phyloP scores from a whole-genome alignment of 2,888 invertebrate species.

The Apoda limacodes region DNA sequence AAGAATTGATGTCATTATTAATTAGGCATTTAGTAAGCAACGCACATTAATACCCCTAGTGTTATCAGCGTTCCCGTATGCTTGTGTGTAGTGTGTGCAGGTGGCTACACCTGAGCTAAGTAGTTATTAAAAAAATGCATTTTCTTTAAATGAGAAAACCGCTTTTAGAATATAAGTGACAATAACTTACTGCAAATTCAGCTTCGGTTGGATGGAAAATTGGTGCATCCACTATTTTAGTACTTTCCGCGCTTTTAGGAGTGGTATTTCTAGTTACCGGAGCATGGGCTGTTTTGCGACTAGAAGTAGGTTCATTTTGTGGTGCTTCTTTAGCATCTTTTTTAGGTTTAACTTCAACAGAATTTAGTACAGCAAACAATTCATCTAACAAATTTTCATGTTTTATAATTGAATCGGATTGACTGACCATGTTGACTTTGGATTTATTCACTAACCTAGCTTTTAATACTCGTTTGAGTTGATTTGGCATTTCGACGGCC shows the following conservation, averaged over 20 bases:
- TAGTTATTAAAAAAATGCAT: too few relatives aligned
- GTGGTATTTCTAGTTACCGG: not conserved
- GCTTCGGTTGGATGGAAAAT: slow-evolving; percentile 83
- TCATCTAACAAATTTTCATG: not conserved
- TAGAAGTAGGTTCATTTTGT: too few relatives aligned
- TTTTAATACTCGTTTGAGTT: not conserved
- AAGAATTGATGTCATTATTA: too few relatives aligned
- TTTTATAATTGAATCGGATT: not conserved
- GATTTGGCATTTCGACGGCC: not conserved
- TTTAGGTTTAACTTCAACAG: not conserved
- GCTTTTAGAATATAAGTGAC: too few relatives aligned
- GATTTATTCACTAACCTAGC: not conserved
- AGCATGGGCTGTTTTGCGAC: too few relatives aligned
- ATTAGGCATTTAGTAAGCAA: too few relatives aligned
- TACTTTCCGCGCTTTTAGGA: slow-evolving; percentile 16
- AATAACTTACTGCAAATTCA: slow-evolving; percentile 75
- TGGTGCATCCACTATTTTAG: slow-evolving; percentile 78
- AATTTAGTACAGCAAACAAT: not conserved
- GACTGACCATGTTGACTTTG: too few relatives aligned
- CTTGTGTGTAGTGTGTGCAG: too few relatives aligned
- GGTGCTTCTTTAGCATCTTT: not conserved
- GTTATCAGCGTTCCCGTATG: too few relatives aligned
- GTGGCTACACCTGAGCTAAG: too few relatives aligned
- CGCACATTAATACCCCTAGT: too few relatives aligned
- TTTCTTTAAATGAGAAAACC: too few relatives aligned